phyloP scores from a whole-genome alignment of 2,797 vertebrate genomes.

The Chelonia mydas region DNA sequence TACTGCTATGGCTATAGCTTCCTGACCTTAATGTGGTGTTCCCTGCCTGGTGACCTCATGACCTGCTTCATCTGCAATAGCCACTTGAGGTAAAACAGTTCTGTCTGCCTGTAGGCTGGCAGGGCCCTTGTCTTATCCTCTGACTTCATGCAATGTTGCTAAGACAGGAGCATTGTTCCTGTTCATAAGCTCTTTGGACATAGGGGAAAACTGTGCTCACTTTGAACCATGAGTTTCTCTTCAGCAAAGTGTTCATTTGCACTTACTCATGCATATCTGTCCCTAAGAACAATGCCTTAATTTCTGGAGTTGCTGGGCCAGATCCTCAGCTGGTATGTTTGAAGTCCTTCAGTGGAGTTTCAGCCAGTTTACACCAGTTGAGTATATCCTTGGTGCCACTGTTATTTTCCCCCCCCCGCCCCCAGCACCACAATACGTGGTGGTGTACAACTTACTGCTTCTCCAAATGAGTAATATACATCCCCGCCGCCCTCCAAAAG shows the following conservation, averaged over 20 bases:
- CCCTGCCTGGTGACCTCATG: conserved; percentile 41
- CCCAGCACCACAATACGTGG: not conserved
- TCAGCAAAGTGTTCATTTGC: conserved; percentile 42
- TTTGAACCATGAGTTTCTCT: conserved; percentile 61
- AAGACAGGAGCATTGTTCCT: conserved; percentile 63
- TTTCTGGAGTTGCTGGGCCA: not conserved
- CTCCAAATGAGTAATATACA: not conserved
- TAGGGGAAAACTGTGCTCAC: conserved; percentile 48
- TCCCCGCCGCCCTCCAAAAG: not conserved
- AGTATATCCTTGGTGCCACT: not conserved
- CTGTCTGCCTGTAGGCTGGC: conserved; percentile 30
- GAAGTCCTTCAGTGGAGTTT: not conserved
- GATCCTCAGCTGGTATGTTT: not conserved
- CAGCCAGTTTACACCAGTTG: not conserved
- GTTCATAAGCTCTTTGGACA: conserved; percentile 31
- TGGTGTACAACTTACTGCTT: not conserved
- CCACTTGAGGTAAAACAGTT: conserved; percentile 62
- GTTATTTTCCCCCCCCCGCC: no score
- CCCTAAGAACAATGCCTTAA: conserved; percentile 11
- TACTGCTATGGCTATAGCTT: not conserved
- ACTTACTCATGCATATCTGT: not conserved
- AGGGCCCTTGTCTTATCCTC: conserved; percentile 67
- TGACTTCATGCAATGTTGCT: conserved; percentile 32
- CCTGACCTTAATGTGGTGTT: conserved; percentile 12
- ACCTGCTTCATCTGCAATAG: conserved; percentile 48